Evolutionary conservation across 2,888 invertebrate genomes (phyloP), one percentile per base, ranked within the genome.

Genomic region (Tuta absoluta): DNA sequence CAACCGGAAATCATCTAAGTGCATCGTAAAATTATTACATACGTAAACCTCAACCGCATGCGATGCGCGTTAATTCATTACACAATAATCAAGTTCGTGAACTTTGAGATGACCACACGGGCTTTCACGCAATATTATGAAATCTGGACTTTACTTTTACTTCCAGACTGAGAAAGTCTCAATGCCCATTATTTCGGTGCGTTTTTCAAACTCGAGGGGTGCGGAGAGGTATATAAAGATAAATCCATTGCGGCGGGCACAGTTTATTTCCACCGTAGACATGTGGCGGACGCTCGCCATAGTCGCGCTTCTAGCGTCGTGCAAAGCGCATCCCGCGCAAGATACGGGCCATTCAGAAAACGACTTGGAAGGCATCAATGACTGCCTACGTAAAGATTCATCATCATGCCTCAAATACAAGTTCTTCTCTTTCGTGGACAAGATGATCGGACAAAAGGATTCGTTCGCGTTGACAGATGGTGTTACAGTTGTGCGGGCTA

Each of bases 361-460:
- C 80, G 96, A 97, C 75, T 93, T 96, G 67, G 94, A 96, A 91
- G 95, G 95, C 77, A 92, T 94, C 76, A 95, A 95, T 80, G 97
- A 97, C 77, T 97, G 97, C 81, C 87, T 96, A 69, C 93, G 94
- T 76, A 97, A 96, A 86, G 96, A 96, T 80, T 96, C 96, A 33
- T 94, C 95, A 72, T 95, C 95, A 85, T 97, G 97, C 84, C 94
- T 97, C 76, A 97, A 96, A 85, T 96, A 96, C 92, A 97, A 96
- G 83, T 94, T 97, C 80, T 96, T 96, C 92, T 95, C 95, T 23
- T 96, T 95, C 86, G 95, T 97, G 72, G 97, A 97, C 91, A 96
- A 96, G 86, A 95, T 96, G 92, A 92, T 96, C 66, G 94, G 95
- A 60, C 95, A 95, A 73, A 96, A 95, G 83, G 96, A 97, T 77